These are phyloP conservation scores for Montipora sp. DNA, from an alignment of 64 coral and sea anemone species.

Conservation along the genomic window DNA sequence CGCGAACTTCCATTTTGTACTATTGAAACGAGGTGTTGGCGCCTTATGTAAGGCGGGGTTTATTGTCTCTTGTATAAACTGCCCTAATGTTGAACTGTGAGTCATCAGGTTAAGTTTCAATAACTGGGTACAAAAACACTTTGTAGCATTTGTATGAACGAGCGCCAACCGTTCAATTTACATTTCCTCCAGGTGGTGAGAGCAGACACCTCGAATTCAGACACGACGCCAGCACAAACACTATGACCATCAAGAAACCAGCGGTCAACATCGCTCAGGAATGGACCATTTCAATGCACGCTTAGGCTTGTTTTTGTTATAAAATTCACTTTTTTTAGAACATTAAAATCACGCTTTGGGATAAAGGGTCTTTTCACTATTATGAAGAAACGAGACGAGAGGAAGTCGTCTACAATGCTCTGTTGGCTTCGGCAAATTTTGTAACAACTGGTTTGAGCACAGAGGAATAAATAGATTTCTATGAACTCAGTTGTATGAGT, in stretches of 20 bases:
- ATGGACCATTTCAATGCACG: constrained; percentile 94
- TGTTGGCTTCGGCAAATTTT: neutral
- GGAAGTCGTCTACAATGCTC: constrained; percentile 16
- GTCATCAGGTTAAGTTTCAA: too few relatives aligned
- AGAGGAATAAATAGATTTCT: constrained; percentile 28
- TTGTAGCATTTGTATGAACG: too few relatives aligned
- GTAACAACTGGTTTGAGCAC: constrained; percentile 11
- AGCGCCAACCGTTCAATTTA: neutral
- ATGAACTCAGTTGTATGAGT: neutral
- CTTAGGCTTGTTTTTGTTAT: constrained; percentile 48
- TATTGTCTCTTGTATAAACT: too few relatives aligned
- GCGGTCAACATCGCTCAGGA: constrained; percentile 83
- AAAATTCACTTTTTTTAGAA: constrained; percentile 24
- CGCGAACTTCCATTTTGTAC: too few relatives aligned
- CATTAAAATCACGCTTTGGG: neutral
- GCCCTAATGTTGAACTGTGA: too few relatives aligned
- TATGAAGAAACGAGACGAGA: neutral
- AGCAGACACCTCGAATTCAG: constrained; percentile 62
- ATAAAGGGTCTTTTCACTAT: neutral
- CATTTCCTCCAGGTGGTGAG: constrained; percentile 54
- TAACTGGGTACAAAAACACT: too few relatives aligned
- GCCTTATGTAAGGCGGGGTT: too few relatives aligned
- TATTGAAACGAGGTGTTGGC: too few relatives aligned
- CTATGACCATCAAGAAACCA: constrained; percentile 93
- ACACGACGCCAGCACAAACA: constrained; percentile 74